These are phyloP conservation scores for human DNA, from an alignment of 2,113 vertebrate genomes.

Conservation along the genomic window GRCh38 chr9:6953001-6953500, in stretches of 20 bases:
- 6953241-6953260: constrained; percentile 23
- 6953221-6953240: constrained; percentile 42
- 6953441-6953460: constrained; percentile 48
- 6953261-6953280: constrained; percentile 67
- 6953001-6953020: neutral
- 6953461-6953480: constrained; percentile 52
- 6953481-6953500: constrained; percentile 17
- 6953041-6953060: constrained; percentile 55
- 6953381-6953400: constrained; percentile 62
- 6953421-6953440: constrained; percentile 43
- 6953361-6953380: constrained; percentile 56
- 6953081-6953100: constrained; percentile 56
- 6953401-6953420: constrained; percentile 53
- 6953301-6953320: neutral
- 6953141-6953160: constrained; percentile 69
- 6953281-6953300: constrained; percentile 56
- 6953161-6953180: constrained; percentile 66
- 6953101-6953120: constrained; percentile 39
- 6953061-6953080: constrained; percentile 68
- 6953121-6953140: constrained; percentile 63
- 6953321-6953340: constrained; percentile 27
- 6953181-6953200: constrained; percentile 58
- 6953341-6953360: constrained; percentile 66
- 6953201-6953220: constrained; percentile 48
- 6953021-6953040: constrained; percentile 56